Percentiles rank a stretch among this genome's conserved stretches.
phyloP scores from a whole-genome alignment of 2,113 vertebrate species.

The Muntiacus muntjak region DNA sequence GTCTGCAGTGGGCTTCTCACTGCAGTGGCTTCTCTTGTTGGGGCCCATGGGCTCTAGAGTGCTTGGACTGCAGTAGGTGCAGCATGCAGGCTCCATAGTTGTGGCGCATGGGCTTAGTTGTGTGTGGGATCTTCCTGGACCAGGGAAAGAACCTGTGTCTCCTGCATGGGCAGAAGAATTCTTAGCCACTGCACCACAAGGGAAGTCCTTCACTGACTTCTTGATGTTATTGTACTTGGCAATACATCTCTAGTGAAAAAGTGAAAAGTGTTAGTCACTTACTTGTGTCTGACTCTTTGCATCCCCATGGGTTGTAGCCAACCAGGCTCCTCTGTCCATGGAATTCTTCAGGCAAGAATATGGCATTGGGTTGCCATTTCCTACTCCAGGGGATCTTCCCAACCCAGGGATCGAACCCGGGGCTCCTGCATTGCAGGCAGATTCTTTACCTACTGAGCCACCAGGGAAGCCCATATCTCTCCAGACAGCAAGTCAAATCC shows the following conservation, averaged over 20 bases:
- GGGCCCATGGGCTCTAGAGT: not conserved
- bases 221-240: not conserved
- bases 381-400: not conserved
- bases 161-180: not conserved
- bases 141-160: not conserved
- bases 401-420: not conserved
- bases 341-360: not conserved
- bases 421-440: not conserved
- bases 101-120: not conserved
- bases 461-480: not conserved
- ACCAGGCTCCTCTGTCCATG: not conserved
- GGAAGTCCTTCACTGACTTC: not conserved
- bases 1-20: not conserved
- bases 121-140: not conserved
- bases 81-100: not conserved
- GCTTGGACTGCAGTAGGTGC: not conserved
- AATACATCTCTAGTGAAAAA: not conserved
- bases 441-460: not conserved
- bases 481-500: not conserved
- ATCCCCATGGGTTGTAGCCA: not conserved
- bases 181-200: not conserved
- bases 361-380: not conserved
- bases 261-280: not conserved
- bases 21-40: not conserved
- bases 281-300: not conserved